These are phyloP conservation scores for Chironomus striatipennis DNA, from an alignment of 1,140 invertebrate genomes.

Conservation along the genomic window DNA sequence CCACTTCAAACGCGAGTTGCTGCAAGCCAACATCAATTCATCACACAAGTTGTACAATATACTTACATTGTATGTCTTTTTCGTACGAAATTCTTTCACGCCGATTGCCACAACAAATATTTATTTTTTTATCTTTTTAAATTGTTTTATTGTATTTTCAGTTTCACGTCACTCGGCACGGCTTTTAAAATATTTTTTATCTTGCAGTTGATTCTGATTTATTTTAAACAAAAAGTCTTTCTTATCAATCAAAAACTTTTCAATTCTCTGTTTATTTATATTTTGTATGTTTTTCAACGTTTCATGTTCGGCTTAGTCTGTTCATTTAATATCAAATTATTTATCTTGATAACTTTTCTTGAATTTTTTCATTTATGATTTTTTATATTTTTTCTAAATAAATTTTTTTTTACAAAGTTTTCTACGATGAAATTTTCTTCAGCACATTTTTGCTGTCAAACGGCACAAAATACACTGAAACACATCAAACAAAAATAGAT, in stretches of 20 bases:
- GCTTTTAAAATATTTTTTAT: too few species aligned
- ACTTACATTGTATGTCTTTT: background rate
- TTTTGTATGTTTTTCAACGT: background rate
- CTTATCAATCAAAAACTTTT: too few species aligned
- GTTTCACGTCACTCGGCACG: background rate
- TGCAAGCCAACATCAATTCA: constrained; percentile 7
- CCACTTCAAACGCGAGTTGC: background rate
- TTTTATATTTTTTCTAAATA: background rate
- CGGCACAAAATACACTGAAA: constrained; percentile 19
- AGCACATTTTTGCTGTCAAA: constrained; percentile 22
- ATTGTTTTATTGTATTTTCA: background rate
- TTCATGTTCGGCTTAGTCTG: too few species aligned
- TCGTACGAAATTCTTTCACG: background rate
- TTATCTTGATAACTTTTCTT: background rate
- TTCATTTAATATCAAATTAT: background rate
- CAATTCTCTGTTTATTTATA: background rate
- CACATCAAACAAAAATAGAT: constrained; percentile 18
- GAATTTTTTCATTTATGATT: background rate
- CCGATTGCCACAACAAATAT: background rate
- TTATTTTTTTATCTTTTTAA: background rate
- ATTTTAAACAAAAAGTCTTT: too few species aligned
- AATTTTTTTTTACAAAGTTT: background rate
- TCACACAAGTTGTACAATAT: background rate
- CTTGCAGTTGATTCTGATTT: too few species aligned
- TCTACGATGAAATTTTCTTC: background rate